Percentiles rank a stretch among this genome's conserved stretches.
Conservation (phyloP, 2,888 invertebrate species). For the Acheta domesticus region DNA sequence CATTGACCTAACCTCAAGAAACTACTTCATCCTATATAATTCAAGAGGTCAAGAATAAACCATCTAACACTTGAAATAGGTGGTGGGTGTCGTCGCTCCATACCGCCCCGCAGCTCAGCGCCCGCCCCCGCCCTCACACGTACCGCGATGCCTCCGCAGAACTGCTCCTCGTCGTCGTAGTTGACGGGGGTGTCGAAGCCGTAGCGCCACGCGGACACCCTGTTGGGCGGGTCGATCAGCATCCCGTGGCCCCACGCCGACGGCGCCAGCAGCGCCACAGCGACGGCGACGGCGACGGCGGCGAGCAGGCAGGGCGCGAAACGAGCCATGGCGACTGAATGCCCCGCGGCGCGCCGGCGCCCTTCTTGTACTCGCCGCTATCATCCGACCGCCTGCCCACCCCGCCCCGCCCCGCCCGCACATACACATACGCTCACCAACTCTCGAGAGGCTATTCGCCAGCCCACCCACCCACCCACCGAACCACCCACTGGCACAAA, state of each 20-base stretch:
- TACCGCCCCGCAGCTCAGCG: too few species aligned
- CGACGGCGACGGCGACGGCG: neutral
- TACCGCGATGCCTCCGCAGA: conserved; percentile 40
- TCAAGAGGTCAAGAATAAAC: too few species aligned
- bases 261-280: neutral
- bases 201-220: conserved; percentile 40
- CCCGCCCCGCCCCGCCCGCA: too few species aligned
- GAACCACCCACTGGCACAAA: too few species aligned
- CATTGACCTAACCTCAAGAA: too few species aligned
- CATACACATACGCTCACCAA: too few species aligned
- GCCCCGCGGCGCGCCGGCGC: neutral
- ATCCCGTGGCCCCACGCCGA: conserved; percentile 39
- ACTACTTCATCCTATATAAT: too few species aligned
- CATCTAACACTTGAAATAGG: too few species aligned
- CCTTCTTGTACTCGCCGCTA: neutral
- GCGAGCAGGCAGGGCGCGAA: neutral
- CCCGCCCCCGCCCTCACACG: conserved; percentile 34
- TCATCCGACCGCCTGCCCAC: neutral
- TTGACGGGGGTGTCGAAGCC: conserved; percentile 39
- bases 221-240: conserved; percentile 40
- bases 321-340: neutral
- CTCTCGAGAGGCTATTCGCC: too few species aligned
- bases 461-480: too few species aligned
- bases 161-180: conserved; percentile 40
- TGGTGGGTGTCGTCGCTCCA: too few species aligned